A percentile compares a stretch with the other conserved stretches of the same genome.
These are phyloP conservation scores for Strix occidentalis DNA, from an alignment of 2,797 vertebrate species.

Conservation along the genomic window DNA sequence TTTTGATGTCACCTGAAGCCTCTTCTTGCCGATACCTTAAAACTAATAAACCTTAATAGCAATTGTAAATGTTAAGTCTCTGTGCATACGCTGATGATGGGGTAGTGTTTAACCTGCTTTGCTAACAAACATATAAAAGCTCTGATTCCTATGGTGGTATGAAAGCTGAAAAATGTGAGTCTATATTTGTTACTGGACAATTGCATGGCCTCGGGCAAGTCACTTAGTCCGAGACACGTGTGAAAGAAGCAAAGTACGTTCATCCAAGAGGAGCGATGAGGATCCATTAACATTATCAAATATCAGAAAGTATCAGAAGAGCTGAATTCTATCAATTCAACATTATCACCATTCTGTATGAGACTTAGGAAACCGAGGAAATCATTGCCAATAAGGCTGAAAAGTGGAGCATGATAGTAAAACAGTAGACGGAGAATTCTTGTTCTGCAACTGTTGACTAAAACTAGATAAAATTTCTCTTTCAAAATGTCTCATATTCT, in stretches of 20 bases:
- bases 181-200: background rate
- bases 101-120: background rate
- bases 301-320: background rate
- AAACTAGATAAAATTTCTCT: background rate
- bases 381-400: background rate
- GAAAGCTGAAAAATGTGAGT: background rate
- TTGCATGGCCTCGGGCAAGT: background rate
- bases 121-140: background rate
- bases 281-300: background rate
- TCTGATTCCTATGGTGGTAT: background rate
- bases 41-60: background rate
- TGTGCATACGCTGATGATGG: background rate
- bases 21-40: background rate
- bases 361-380: background rate
- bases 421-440: background rate
- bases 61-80: background rate
- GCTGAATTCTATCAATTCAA: background rate
- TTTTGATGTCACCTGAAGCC: background rate
- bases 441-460: background rate
- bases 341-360: background rate
- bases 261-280: background rate
- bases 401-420: background rate
- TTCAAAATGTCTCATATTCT: background rate
- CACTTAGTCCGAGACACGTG: accelerated
- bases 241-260: background rate